phyloP scores from a whole-genome alignment of 2,888 invertebrate species.

The Microctonus brassicae region DNA sequence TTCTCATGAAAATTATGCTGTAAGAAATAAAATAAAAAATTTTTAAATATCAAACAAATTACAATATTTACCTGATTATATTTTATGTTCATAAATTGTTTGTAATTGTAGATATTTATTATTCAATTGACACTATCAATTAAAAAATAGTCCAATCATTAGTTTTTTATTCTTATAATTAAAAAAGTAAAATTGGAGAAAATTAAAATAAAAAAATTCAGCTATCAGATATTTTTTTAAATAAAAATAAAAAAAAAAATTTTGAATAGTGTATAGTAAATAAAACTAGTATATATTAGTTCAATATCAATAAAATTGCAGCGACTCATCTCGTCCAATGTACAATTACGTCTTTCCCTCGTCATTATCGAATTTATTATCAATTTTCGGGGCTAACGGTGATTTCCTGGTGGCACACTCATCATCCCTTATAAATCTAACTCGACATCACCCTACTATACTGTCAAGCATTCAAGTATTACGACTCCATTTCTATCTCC shows the following conservation, averaged over 20 bases:
- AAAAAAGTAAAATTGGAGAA: too few species aligned
- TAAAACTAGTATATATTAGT: slow-evolving; percentile 32
- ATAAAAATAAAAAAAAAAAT: slow-evolving; percentile 27
- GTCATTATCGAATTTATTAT: slow-evolving; percentile 68
- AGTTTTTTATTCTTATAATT: too few species aligned
- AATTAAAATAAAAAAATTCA: too few species aligned
- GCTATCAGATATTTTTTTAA: too few species aligned
- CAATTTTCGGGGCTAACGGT: slow-evolving; percentile 65
- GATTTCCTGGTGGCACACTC: slow-evolving; percentile 56
- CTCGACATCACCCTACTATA: neutral
- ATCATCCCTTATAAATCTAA: neutral
- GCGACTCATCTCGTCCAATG: slow-evolving; percentile 40
- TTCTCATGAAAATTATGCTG: neutral
- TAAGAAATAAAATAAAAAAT: slow-evolving; percentile 11
- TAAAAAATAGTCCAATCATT: neutral
- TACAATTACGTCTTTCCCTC: slow-evolving; percentile 26
- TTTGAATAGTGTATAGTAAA: slow-evolving; percentile 26
- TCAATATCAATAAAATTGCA: slow-evolving; percentile 60
- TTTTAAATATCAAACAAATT: neutral
- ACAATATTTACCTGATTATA: neutral
- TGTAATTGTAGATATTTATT: neutral
- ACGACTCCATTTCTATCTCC: slow-evolving; percentile 66
- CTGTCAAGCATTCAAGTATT: slow-evolving; percentile 15
- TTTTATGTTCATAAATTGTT: neutral
- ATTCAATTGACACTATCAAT: neutral